A percentile compares a stretch with the other conserved stretches of the same genome.
Evolutionary conservation across 2,888 invertebrate genomes (phyloP).

Genomic region (Caenorhabditis sulstoni): DNA sequence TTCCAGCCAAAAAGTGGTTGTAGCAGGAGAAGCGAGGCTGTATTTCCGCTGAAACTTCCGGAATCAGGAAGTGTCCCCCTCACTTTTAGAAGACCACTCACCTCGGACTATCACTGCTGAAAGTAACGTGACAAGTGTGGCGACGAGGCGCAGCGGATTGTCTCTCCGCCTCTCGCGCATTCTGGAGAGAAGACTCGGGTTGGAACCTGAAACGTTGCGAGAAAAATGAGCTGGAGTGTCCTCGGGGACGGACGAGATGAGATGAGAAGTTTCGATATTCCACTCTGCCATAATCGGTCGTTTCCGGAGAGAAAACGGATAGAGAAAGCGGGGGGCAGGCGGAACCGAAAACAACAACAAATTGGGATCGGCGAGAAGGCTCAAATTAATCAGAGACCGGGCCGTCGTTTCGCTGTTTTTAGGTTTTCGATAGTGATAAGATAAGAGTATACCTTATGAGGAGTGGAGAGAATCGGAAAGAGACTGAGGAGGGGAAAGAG

Average conservation of each 20-base stretch:
- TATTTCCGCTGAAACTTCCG: slow-evolving; percentile 31
- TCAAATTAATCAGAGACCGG: slow-evolving; percentile 5
- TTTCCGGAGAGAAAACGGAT: slow-evolving; percentile 32
- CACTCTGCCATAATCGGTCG: slow-evolving; percentile 29
- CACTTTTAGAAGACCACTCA: slow-evolving; percentile 2
- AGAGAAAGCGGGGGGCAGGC: slow-evolving; percentile 20
- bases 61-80: neutral
- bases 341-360: slow-evolving; percentile 32
- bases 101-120: slow-evolving; percentile 17
- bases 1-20: slow-evolving; percentile 58
- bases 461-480: neutral
- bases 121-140: slow-evolving; percentile 8
- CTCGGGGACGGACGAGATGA: slow-evolving; percentile 24
- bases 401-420: neutral
- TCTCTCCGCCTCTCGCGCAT: slow-evolving; percentile 53
- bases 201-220: slow-evolving; percentile 39
- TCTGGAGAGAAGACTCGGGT: slow-evolving; percentile 14
- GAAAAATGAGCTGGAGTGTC: slow-evolving; percentile 11
- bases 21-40: slow-evolving; percentile 58
- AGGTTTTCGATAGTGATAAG: slow-evolving; percentile 1
- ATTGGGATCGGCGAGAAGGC: neutral
- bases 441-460: neutral
- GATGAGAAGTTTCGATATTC: slow-evolving; percentile 52
- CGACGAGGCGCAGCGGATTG: slow-evolving; percentile 27
- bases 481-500: too few species aligned